phyloP scores from a whole-genome alignment of 2,797 vertebrate genomes.

The Neosilurus hyrtlii region DNA sequence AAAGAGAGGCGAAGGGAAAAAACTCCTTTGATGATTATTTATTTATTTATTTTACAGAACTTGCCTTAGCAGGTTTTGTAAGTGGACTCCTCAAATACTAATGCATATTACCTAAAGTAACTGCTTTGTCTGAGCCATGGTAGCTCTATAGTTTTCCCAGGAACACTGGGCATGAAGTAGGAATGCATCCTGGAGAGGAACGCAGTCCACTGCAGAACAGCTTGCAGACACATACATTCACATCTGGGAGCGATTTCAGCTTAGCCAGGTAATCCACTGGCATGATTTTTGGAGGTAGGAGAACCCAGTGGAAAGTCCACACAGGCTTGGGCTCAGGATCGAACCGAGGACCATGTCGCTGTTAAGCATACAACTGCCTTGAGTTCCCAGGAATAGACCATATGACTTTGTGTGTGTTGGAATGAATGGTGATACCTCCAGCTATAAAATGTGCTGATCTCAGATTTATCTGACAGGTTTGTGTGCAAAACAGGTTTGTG shows the following conservation, averaged over 20 bases:
- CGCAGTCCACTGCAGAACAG: not conserved
- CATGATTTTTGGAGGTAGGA: not conserved
- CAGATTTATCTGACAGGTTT: constrained; percentile 29
- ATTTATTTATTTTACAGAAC: no score
- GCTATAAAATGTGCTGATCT: constrained; percentile 26
- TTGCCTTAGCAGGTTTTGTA: no score
- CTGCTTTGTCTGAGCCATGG: not conserved
- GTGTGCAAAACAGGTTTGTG: not conserved
- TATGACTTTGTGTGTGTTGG: not conserved
- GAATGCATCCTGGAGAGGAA: not conserved
- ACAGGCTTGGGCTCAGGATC: not conserved
- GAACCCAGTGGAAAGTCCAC: not conserved
- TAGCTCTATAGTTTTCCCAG: not conserved
- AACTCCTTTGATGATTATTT: no score
- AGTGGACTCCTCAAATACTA: no score
- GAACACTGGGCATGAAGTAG: not conserved
- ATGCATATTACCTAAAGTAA: not conserved
- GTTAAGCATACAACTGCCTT: not conserved
- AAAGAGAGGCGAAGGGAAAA: no score
- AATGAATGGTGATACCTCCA: not conserved
- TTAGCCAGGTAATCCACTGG: not conserved
- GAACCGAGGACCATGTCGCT: not conserved
- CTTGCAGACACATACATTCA: not conserved
- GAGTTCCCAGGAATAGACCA: not conserved
- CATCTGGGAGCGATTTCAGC: not conserved